Conservation (phyloP, 64 coral and sea anemone species). For the Pachyseris speciosa region DNA sequence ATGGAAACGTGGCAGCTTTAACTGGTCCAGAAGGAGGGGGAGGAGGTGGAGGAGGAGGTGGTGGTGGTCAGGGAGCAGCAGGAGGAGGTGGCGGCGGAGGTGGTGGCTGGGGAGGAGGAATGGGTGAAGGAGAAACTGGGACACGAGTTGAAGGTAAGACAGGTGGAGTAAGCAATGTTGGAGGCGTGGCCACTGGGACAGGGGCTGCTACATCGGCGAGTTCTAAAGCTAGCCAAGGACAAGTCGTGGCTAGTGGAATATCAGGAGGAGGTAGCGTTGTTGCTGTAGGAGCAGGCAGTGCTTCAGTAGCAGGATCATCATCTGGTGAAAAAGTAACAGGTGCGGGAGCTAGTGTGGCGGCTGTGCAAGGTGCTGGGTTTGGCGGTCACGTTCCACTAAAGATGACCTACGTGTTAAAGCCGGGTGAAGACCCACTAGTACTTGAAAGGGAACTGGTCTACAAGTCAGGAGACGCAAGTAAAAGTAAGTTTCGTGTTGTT, state of each 20-base stretch:
- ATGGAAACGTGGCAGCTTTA: not conserved
- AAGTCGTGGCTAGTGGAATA: too few species aligned
- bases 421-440: constrained; percentile 30
- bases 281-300: too few species aligned
- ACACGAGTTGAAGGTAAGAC: too few species aligned
- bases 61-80: not conserved
- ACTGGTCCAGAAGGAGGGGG: constrained; percentile 21
- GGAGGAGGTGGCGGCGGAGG: constrained; percentile 4
- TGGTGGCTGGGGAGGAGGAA: constrained; percentile 45
- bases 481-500: too few species aligned
- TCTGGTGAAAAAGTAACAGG: not conserved
- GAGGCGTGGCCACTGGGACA: constrained; percentile 3
- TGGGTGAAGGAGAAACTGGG: too few species aligned
- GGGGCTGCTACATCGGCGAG: not conserved
- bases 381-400: too few species aligned
- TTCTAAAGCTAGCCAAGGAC: too few species aligned
- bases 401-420: constrained; percentile 43
- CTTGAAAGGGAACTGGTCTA: constrained; percentile 35
- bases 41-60: constrained; percentile 1
- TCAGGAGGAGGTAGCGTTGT: too few species aligned
- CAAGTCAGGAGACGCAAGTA: constrained; percentile 36
- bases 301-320: not conserved
- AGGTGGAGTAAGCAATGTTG: constrained; percentile 29
- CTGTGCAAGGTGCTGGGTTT: too few species aligned
- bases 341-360: not conserved